Conservation (phyloP, 2,888 invertebrate species). For the Megastigmus dorsalis region DNA sequence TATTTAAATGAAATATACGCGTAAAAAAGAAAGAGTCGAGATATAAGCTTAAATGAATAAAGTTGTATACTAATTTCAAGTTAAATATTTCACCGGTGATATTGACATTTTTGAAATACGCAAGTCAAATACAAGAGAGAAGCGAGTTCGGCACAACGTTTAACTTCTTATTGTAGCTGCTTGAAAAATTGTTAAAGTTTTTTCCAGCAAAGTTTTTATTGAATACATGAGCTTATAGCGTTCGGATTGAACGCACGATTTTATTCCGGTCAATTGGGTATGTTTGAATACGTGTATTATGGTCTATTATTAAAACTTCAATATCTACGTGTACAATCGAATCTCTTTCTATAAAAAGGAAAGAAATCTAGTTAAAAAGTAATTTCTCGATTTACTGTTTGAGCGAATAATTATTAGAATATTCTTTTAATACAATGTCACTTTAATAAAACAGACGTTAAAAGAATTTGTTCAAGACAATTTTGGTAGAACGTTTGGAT, state of each 20-base stretch:
- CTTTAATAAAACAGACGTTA: too few species aligned
- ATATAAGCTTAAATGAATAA: not conserved
- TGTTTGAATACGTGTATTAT: not conserved
- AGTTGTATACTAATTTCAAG: conserved; percentile 12
- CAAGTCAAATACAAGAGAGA: conserved; percentile 26
- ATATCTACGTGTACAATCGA: too few species aligned
- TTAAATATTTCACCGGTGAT: not conserved
- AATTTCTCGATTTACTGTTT: too few species aligned
- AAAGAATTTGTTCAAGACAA: too few species aligned
- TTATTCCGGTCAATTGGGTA: conserved; percentile 10
- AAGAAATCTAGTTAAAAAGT: too few species aligned
- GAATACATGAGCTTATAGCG: not conserved
- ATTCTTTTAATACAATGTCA: too few species aligned
- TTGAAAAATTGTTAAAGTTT: not conserved
- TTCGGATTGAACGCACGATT: not conserved
- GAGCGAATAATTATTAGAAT: too few species aligned
- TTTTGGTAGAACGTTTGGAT: too few species aligned
- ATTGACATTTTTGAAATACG: conserved; percentile 28
- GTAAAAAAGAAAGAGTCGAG: too few species aligned
- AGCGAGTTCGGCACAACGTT: conserved; percentile 16
- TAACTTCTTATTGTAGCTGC: conserved; percentile 11
- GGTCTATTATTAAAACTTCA: too few species aligned
- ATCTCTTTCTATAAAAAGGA: too few species aligned
- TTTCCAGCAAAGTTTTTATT: not conserved
- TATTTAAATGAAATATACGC: not conserved